These are phyloP conservation scores for Clarias pachynema DNA, from an alignment of 2,797 vertebrate genomes.

Conservation along the genomic window DNA sequence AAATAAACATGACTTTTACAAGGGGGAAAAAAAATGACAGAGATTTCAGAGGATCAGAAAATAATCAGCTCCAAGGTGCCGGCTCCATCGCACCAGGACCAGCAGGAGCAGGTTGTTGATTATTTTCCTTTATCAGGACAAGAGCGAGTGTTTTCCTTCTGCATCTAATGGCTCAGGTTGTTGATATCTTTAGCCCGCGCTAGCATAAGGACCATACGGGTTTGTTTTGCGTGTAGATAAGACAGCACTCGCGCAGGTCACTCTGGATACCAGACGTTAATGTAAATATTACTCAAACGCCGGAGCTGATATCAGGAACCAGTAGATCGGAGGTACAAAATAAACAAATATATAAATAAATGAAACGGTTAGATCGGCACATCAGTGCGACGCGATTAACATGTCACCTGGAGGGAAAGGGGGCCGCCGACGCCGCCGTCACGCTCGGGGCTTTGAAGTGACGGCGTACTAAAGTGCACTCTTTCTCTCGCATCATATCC, in stretches of 20 bases:
- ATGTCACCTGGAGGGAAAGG: constrained; percentile 9
- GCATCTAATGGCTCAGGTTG: not conserved
- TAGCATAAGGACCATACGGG: not conserved
- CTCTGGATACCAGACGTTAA: constrained; percentile 4
- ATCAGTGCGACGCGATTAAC: not conserved
- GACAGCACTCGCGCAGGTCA: not conserved
- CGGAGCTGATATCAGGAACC: not conserved
- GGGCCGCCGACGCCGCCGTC: not conserved
- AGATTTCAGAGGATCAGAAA: not conserved
- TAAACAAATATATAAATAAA: not conserved
- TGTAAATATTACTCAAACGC: constrained; percentile 24
- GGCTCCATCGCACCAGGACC: no score
- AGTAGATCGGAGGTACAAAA: not conserved
- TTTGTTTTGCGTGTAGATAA: constrained; percentile 12
- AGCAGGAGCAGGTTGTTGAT: not conserved
- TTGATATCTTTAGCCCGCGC: not conserved
- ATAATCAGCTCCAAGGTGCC: not conserved
- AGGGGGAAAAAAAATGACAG: no score
- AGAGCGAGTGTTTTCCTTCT: not conserved
- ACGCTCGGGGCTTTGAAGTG: constrained; percentile 42
- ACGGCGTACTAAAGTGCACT: constrained; percentile 34
- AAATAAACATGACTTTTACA: no score
- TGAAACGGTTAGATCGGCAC: not conserved
- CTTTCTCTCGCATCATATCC: constrained; percentile 63
- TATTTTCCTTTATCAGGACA: not conserved